phyloP scores from a whole-genome alignment of 2,797 vertebrate genomes.

The Eulemur mongoz region DNA sequence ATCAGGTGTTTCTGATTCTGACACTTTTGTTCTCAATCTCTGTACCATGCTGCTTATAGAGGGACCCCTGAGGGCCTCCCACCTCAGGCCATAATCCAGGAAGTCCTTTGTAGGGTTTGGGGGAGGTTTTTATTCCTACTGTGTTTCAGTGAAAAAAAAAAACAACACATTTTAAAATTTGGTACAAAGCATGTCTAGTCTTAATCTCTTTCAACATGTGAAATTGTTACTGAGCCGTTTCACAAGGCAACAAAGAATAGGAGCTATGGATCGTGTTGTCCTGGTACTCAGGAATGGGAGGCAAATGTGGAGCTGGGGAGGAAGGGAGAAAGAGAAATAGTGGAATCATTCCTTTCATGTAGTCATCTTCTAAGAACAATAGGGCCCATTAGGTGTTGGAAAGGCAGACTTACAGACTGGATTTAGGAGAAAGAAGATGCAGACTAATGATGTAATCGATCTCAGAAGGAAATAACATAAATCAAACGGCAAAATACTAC shows the following conservation, averaged over 20 bases:
- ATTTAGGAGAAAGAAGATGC: background rate
- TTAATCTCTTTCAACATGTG: background rate
- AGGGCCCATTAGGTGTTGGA: too few relatives aligned
- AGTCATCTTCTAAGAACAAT: background rate
- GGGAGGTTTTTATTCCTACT: background rate
- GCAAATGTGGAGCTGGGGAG: background rate
- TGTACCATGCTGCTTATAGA: background rate
- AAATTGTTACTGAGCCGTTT: background rate
- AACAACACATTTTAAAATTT: background rate
- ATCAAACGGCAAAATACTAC: background rate
- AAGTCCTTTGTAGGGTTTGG: background rate
- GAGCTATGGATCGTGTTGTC: background rate
- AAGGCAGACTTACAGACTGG: background rate
- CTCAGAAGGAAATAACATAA: background rate
- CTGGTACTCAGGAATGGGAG: background rate
- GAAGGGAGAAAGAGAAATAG: background rate
- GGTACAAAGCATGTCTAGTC: background rate
- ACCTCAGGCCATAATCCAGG: background rate
- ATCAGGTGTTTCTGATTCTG: background rate
- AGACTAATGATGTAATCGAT: background rate
- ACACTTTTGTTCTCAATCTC: background rate
- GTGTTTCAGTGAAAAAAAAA: background rate
- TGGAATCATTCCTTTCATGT: background rate
- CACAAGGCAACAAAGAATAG: background rate
- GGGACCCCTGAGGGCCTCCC: background rate